Percentiles rank a stretch among this genome's conserved stretches.
Evolutionary conservation across 2,888 invertebrate genomes (phyloP).

Genomic region (Cephus pulcher): DNA sequence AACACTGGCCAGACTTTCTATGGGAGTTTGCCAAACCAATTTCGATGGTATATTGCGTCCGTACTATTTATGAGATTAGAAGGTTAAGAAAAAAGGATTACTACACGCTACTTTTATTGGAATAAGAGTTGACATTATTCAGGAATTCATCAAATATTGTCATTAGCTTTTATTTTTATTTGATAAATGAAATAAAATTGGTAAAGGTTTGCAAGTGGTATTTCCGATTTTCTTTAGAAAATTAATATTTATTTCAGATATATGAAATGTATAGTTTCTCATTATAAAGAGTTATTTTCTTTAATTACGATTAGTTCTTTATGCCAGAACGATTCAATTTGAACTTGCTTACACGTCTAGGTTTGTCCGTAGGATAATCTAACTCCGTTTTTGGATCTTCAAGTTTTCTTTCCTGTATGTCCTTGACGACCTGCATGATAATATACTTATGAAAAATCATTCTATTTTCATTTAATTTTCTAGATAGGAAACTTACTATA

Average conservation of each 20-base stretch:
- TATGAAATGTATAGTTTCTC: neutral
- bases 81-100: neutral
- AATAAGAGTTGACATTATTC: neutral
- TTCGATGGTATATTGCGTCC: neutral
- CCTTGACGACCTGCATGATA: slow-evolving; percentile 45
- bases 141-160: neutral
- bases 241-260: neutral
- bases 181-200: neutral
- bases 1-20: neutral
- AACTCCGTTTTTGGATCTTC: slow-evolving; percentile 13
- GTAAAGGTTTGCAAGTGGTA: neutral
- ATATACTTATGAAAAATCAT: slow-evolving; percentile 4
- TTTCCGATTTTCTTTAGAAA: neutral
- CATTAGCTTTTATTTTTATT: neutral
- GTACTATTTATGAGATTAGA: neutral
- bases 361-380: slow-evolving; percentile 22
- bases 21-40: neutral
- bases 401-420: slow-evolving; percentile 43
- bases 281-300: neutral
- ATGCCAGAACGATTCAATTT: slow-evolving; percentile 43
- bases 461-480: neutral
- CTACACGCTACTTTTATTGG: neutral
- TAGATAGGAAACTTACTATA: slow-evolving; percentile 29
- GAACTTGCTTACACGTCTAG: slow-evolving; percentile 50
- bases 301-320: neutral